Evolutionary conservation across 2,888 invertebrate genomes (phyloP), one percentile per base, ranked within the genome.

Genomic region (Ectropis crepuscularia): DNA sequence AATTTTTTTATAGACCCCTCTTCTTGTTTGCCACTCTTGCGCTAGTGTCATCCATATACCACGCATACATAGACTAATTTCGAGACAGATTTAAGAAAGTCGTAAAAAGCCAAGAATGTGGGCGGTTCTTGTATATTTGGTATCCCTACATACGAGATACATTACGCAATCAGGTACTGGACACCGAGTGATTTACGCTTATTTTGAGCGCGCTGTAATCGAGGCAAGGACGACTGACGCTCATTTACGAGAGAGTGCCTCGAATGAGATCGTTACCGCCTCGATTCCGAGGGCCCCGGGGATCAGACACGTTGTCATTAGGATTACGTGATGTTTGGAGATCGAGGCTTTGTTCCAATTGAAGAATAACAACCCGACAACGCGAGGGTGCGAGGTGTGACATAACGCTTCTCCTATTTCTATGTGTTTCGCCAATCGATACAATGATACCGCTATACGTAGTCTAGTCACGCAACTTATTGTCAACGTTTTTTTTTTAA

Each of bases 181-280:
- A 57, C 58, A 67, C 65, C 61, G 68, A 68, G 69, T 68, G 68
- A 72, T 72, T 68, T 72, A 68, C 64, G 67, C 57, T 65, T 65
- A 65, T 63, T 65, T 68, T 62, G 54, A 63, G 49, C 48, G 49
- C 53, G 53, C 49, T 11, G 64, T 63, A 63, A 63, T 65, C 61
- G 53, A 53, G 43, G 42, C 59, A 50, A 53, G 42, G 49, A 63
- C 58, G 57, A 16, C 54, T 63, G 53, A 60, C 60, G 64, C 60
- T 55, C 57, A 60, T 60, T 64, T 60, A 57, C 36, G 47, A 42
- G 42, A 51, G 47, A 39, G 53, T 46, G 37, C 12, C 8, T 51
- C 36, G 16, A 45, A 53, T 50, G 58, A 43, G 54, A 46, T 45
- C 51, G 59, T 60, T 51, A 59, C 48, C 36, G 16, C 45, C 37